A percentile compares a stretch with the other conserved stretches of the same genome.
These are phyloP conservation scores for Tuberolachnus salignus DNA, from an alignment of 2,888 invertebrate genomes.

Conservation along the genomic window DNA sequence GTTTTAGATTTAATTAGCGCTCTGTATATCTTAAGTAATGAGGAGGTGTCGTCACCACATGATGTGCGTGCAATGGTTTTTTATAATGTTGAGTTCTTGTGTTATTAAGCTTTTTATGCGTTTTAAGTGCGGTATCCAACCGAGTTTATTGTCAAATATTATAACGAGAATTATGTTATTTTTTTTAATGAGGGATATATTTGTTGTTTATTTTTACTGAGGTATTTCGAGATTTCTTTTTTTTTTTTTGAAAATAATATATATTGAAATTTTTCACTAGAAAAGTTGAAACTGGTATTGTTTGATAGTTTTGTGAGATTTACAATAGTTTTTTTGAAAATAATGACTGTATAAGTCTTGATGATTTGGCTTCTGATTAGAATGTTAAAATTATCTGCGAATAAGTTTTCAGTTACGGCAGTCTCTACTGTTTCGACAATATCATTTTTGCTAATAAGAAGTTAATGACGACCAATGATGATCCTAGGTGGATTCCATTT, in stretches of 20 bases:
- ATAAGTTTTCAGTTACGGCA: not conserved
- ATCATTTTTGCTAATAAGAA: not conserved
- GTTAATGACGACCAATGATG: not conserved
- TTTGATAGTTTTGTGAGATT: not conserved
- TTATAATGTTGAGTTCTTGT: not conserved
- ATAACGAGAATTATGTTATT: not conserved
- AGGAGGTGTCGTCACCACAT: not conserved
- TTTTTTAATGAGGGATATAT: not conserved
- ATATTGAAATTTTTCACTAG: not conserved
- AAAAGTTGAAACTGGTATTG: not conserved
- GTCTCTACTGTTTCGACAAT: not conserved
- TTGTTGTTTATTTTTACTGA: not conserved
- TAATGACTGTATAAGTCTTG: not conserved
- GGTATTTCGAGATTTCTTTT: not conserved
- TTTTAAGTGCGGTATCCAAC: slow-evolving; percentile 5
- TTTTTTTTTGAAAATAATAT: not conserved
- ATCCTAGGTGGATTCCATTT: slow-evolving; percentile 7
- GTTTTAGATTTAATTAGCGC: not conserved
- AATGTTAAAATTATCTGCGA: slow-evolving; percentile 20
- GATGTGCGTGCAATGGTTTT: not conserved
- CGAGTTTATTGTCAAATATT: not conserved
- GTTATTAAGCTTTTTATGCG: not conserved
- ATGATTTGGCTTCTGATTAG: not conserved
- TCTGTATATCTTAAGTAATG: not conserved
- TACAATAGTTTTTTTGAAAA: not conserved